These are phyloP conservation scores for Sebastolobus alascanus DNA, from an alignment of 2,797 vertebrate genomes.

Conservation along the genomic window DNA sequence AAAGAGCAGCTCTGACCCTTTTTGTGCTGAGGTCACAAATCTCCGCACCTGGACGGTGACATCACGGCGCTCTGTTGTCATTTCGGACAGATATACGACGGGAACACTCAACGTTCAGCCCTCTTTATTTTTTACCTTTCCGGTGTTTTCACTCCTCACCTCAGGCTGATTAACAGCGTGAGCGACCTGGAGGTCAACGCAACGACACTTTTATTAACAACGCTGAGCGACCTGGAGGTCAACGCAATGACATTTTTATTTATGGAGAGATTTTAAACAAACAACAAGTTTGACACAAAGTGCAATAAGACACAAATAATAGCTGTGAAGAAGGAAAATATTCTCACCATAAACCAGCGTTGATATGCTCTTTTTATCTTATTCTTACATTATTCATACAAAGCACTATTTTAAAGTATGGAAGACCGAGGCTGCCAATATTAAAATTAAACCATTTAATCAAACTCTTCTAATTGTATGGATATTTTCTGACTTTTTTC, in stretches of 20 bases:
- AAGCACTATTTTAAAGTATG: accelerated
- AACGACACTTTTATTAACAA: conserved; percentile 1
- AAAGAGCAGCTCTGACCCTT: conserved; percentile 22
- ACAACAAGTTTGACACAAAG: neutral
- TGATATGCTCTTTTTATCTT: neutral
- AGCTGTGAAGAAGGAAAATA: neutral
- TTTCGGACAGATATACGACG: conserved; percentile 4
- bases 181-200: conserved; percentile 10
- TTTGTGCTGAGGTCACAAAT: conserved; percentile 21
- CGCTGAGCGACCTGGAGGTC: neutral
- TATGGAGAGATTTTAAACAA: conserved; percentile 1
- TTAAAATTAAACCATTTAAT: neutral
- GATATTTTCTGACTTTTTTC: no score
- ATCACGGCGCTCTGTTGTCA: conserved; percentile 9
- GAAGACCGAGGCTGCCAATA: neutral
- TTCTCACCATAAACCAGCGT: neutral
- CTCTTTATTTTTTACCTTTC: conserved; percentile 37
- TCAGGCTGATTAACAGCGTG: conserved; percentile 6
- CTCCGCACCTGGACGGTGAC: conserved; percentile 29
- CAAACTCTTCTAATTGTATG: neutral
- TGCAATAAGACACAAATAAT: neutral
- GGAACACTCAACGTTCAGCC: neutral
- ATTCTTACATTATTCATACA: neutral
- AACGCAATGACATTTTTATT: conserved; percentile 12
- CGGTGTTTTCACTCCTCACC: conserved; percentile 19